Percentiles rank a stretch among this genome's conserved stretches.
Conservation (phyloP, 2,888 invertebrate species). For the Aleiodes testaceus region DNA sequence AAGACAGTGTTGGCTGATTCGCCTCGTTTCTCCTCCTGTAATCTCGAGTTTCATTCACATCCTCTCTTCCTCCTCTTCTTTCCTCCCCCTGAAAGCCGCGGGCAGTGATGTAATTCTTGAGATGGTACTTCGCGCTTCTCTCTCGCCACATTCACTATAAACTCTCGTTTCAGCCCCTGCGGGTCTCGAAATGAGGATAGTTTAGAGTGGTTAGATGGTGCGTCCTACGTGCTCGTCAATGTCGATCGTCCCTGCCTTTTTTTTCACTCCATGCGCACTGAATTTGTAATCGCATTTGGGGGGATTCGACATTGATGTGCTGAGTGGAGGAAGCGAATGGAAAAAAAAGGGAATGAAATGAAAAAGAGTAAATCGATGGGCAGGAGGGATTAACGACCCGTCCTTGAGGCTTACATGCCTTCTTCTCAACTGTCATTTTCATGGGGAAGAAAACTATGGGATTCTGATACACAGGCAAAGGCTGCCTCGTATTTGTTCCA, state of each 20-base stretch:
- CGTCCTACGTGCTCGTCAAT: slow-evolving; percentile 11
- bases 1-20: slow-evolving; percentile 30
- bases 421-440: not conserved
- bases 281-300: slow-evolving; percentile 20
- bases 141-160: slow-evolving; percentile 12
- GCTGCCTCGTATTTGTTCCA: slow-evolving; percentile 15
- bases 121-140: slow-evolving; percentile 42
- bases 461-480: slow-evolving; percentile 21
- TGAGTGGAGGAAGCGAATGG: not conserved
- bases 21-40: slow-evolving; percentile 45
- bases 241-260: not conserved
- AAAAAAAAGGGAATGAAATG: slow-evolving; percentile 43
- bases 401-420: slow-evolving; percentile 20
- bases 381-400: slow-evolving; percentile 16
- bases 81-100: not conserved
- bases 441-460: not conserved
- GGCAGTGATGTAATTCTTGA: slow-evolving; percentile 45
- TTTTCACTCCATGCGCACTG: slow-evolving; percentile 12
- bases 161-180: slow-evolving; percentile 22
- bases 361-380: slow-evolving; percentile 46
- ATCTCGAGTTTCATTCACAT: slow-evolving; percentile 47
- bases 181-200: slow-evolving; percentile 31
- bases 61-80: slow-evolving; percentile 29
- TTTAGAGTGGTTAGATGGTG: slow-evolving; percentile 25
- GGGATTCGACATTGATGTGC: not conserved